Evolutionary conservation across 2,888 invertebrate species (phyloP).

Genomic region (Lycia hirtaria): DNA sequence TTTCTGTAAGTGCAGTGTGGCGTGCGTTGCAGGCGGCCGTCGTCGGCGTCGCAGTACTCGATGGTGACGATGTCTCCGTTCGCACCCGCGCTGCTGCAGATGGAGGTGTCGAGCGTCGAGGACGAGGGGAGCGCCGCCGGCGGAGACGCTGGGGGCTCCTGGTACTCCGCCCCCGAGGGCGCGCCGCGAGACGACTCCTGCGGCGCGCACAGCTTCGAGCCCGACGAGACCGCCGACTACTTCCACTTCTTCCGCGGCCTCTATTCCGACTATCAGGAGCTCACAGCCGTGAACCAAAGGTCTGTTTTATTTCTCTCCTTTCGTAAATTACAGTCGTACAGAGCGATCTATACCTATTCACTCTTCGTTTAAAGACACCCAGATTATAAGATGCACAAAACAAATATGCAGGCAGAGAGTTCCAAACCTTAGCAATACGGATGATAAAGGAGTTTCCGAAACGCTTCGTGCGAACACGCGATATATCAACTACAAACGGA

Average conservation of each 20-base stretch:
- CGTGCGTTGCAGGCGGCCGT: slow-evolving; percentile 43
- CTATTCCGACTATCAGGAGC: slow-evolving; percentile 68
- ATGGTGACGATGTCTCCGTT: slow-evolving; percentile 27
- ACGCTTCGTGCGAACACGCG: too few species aligned
- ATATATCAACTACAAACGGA: too few species aligned
- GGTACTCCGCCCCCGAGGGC: slow-evolving; percentile 49
- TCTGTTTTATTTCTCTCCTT: background rate
- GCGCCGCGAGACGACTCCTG: slow-evolving; percentile 6
- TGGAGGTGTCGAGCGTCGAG: slow-evolving; percentile 46
- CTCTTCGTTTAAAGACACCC: too few species aligned
- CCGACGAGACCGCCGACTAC: slow-evolving; percentile 71
- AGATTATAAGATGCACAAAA: too few species aligned
- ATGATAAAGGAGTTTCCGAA: too few species aligned
- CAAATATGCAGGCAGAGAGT: too few species aligned
- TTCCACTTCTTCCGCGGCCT: slow-evolving; percentile 79
- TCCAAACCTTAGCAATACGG: too few species aligned
- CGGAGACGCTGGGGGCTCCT: slow-evolving; percentile 37
- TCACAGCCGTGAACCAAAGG: slow-evolving; percentile 44
- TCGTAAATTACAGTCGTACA: too few species aligned
- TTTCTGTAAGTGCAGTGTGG: too few species aligned
- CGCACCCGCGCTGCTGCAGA: slow-evolving; percentile 28
- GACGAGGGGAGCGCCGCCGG: slow-evolving; percentile 50
- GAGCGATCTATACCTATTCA: too few species aligned
- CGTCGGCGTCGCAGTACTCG: slow-evolving; percentile 36
- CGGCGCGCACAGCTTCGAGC: slow-evolving; percentile 53